Evolutionary conservation across 2,113 vertebrate genomes (phyloP).

Genomic region (Aspiorhynchus laticeps): DNA sequence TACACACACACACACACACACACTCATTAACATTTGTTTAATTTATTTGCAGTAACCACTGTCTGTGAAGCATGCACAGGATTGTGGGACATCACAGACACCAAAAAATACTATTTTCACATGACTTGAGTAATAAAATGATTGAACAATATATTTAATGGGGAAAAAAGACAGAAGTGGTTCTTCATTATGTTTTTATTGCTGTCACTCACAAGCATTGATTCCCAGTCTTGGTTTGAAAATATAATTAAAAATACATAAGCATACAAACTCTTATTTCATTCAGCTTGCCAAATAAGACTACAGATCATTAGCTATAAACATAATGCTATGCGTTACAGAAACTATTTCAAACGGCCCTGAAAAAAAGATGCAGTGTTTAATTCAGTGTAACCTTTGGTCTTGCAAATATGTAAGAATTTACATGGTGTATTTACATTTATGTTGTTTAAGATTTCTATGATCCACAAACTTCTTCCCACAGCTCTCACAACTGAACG

Average conservation of each 20-base stretch:
- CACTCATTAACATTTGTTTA: too few species aligned
- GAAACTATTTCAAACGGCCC: neutral
- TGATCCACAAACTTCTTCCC: slow-evolving; percentile 36
- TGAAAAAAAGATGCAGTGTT: neutral
- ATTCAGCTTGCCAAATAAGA: neutral
- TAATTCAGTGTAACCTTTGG: slow-evolving; percentile 9
- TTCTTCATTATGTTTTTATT: neutral
- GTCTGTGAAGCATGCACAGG: too few species aligned
- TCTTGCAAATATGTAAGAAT: neutral
- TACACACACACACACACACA: neutral
- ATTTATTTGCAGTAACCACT: too few species aligned
- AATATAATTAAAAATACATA: slow-evolving; percentile 9
- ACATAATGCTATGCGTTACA: neutral
- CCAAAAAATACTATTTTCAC: neutral
- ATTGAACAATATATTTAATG: neutral
- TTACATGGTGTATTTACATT: slow-evolving; percentile 44
- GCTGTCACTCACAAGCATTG: neutral
- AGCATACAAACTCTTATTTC: neutral
- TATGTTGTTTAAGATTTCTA: slow-evolving; percentile 40
- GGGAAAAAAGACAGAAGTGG: neutral
- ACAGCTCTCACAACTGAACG: neutral
- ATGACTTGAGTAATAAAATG: neutral
- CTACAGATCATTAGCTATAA: neutral
- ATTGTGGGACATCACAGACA: neutral
- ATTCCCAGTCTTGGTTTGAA: neutral